Percentiles rank a stretch among this genome's conserved stretches.
Conservation (phyloP, 2,113 vertebrate species). For the Caranx melampygus region DNA sequence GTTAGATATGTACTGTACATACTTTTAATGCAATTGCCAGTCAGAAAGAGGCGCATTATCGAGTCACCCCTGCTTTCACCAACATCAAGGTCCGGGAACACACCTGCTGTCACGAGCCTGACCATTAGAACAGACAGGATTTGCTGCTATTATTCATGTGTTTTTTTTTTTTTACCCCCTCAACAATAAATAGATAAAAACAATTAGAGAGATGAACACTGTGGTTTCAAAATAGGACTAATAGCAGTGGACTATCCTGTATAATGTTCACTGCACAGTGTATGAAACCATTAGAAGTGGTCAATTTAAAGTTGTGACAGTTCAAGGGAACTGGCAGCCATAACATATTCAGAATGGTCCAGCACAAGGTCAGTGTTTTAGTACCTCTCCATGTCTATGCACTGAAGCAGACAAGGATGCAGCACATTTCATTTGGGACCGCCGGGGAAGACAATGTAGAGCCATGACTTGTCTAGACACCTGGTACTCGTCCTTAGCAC, state of each 20-base stretch:
- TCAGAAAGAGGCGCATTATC: constrained; percentile 36
- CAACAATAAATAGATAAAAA: constrained; percentile 23
- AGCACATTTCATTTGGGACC: constrained; percentile 81
- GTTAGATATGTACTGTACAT: background rate
- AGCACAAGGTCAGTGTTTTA: constrained; percentile 82
- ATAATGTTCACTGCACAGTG: constrained; percentile 51
- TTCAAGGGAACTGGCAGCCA: constrained; percentile 82
- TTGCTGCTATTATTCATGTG: constrained; percentile 23
- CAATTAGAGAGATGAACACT: background rate
- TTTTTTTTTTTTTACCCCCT: background rate
- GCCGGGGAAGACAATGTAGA: constrained; percentile 78
- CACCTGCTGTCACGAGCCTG: constrained; percentile 40
- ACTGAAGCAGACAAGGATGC: constrained; percentile 77
- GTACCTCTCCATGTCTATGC: constrained; percentile 77
- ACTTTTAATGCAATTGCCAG: constrained; percentile 11
- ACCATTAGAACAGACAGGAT: constrained; percentile 54
- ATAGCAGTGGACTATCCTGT: constrained; percentile 48
- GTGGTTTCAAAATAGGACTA: constrained; percentile 31
- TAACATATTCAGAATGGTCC: constrained; percentile 83
- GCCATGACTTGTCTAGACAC: constrained; percentile 83
- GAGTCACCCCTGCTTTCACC: constrained; percentile 27
- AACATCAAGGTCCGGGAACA: constrained; percentile 58
- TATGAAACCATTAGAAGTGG: constrained; percentile 82
- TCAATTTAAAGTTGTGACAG: constrained; percentile 83
- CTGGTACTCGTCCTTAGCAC: constrained; percentile 73